Evolutionary conservation across 23 tunicate species (phyloP).

Genomic region (Ascidia mentula): DNA sequence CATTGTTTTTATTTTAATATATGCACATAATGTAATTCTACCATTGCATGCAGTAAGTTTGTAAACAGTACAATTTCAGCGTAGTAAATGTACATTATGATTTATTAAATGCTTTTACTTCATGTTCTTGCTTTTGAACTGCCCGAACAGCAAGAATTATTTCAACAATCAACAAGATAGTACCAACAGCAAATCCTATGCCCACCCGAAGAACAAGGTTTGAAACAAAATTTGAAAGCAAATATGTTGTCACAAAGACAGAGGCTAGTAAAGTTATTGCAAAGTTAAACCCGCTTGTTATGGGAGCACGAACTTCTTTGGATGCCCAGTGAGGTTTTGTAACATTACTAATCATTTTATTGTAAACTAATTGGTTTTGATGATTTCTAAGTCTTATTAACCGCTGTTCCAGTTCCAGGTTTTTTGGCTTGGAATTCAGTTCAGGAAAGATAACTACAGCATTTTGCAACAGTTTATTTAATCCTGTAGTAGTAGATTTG

Average conservation of each 20-base stretch:
- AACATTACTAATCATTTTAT: slow-evolving; percentile 76
- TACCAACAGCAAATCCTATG: slow-evolving; percentile 72
- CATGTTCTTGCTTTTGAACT: slow-evolving; percentile 49
- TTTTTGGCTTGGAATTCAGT: slow-evolving; percentile 21
- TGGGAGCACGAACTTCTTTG: slow-evolving; percentile 14
- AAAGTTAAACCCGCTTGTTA: slow-evolving; percentile 72
- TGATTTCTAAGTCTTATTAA: slow-evolving; percentile 39
- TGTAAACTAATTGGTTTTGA: slow-evolving; percentile 57
- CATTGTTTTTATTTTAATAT: no score
- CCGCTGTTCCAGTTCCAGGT: slow-evolving; percentile 47
- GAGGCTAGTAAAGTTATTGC: slow-evolving; percentile 76
- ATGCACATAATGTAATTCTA: no score
- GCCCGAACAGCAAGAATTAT: slow-evolving; percentile 71
- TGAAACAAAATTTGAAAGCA: slow-evolving; percentile 41
- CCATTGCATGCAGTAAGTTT: no score
- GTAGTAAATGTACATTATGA: neutral
- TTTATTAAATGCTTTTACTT: neutral
- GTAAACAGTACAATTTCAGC: no score
- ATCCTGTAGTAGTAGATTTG: neutral
- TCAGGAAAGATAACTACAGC: slow-evolving; percentile 38
- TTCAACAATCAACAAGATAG: slow-evolving; percentile 67
- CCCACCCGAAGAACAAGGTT: slow-evolving; percentile 50
- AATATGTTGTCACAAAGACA: slow-evolving; percentile 52
- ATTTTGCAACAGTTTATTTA: slow-evolving; percentile 32
- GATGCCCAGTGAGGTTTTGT: neutral